Evolutionary conservation across 2,888 invertebrate genomes (phyloP), one percentile per base, ranked within the genome.

Genomic region (Yponomeuta sedellus): DNA sequence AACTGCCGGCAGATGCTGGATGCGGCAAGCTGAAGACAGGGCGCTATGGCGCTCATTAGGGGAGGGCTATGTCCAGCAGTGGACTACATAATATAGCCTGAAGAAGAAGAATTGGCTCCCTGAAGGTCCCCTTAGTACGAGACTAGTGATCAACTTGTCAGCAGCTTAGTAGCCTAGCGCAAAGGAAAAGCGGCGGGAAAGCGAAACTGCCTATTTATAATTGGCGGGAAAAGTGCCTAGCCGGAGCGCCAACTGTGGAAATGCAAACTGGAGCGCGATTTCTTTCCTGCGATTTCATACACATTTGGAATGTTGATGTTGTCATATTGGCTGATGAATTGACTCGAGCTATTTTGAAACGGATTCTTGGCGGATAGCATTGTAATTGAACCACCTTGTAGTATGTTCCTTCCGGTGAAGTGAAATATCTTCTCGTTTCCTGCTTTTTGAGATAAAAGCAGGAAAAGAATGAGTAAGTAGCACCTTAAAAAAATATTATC

Each of bases 171-270:
- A 34, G 34, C 8, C 34, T 8, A 34, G 34, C 34, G 34, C 34
- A 8, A 20, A 58, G 58, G 58, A 58, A 22, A 58, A 58, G 58
- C 58, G 19, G 6, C 16, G 44, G 44, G 58, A 82, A 40, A 64
- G 63, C 40, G 63, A 64, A 64, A 64, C 63, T 52, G 52, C 19
- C 22, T n/a, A 62, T 62, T 62, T 28, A 25, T 28, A 63, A 82
- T 83, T 82, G 77, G 75, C 77, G 78, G 80, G 82, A 85, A 88
- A 86, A 82, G 80, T 80, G 74, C 75, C 73, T 73, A 71, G 34
- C 10, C 34, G 44, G 4, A 52, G 44, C 16, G 44, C 16, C 12
- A 16, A 0, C 44, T 12, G 75, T 71, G 77, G 74, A 77, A 76
- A 70, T 73, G 71, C 73, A 72, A 71, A 64, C 74, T 66, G 77